These are phyloP conservation scores for Leucophenga varia DNA, from an alignment of 1,140 invertebrate species.

Conservation along the genomic window DNA sequence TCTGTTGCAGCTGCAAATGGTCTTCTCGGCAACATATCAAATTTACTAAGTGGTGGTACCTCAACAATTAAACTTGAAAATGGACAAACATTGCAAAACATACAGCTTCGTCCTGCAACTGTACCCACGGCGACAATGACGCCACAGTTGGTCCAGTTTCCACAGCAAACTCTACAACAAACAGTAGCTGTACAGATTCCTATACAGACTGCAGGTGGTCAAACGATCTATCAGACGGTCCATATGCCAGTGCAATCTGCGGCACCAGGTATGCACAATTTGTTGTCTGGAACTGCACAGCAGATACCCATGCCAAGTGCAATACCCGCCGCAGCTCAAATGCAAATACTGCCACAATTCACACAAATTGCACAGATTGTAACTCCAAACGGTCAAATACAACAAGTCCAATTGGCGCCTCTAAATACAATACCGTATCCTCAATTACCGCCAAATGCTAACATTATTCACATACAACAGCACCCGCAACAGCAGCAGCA, in stretches of 20 bases:
- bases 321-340: conserved; percentile 49
- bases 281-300: conserved; percentile 44
- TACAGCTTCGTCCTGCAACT: conserved; percentile 65
- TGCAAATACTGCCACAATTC: conserved; percentile 75
- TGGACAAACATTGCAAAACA: conserved; percentile 46
- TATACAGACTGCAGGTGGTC: conserved; percentile 83
- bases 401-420: conserved; percentile 74
- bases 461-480: conserved; percentile 49
- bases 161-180: conserved; percentile 66
- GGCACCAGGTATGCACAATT: conserved; percentile 58
- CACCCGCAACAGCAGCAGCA: conserved; percentile 51
- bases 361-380: conserved; percentile 81
- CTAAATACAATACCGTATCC: conserved; percentile 56
- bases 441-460: conserved; percentile 55
- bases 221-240: conserved; percentile 90
- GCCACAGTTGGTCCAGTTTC: conserved; percentile 73
- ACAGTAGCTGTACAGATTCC: conserved; percentile 91
- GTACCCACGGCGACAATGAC: conserved; percentile 18
- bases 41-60: conserved; percentile 12
- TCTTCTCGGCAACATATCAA: conserved; percentile 35
- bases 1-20: conserved; percentile 49
- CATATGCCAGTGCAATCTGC: conserved; percentile 85
- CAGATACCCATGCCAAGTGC: conserved; percentile 24
- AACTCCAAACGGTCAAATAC: conserved; percentile 83
- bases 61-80: conserved; percentile 44